A percentile compares a stretch with the other conserved stretches of the same genome.
phyloP scores from a whole-genome alignment of 2,888 invertebrate species.

The Melanostoma mellinum region DNA sequence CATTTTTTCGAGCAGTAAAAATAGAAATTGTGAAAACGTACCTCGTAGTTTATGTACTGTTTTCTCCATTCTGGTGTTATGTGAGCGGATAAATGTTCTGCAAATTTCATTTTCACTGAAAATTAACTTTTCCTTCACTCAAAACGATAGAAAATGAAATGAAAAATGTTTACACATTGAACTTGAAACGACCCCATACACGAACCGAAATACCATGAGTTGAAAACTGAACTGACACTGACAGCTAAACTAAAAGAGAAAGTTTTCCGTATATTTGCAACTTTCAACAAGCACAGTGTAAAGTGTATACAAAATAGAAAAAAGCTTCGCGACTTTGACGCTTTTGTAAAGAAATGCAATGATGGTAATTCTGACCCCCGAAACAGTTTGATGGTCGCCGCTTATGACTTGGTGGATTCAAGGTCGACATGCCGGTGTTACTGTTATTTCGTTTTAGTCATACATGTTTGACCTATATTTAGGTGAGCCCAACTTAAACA shows the following conservation, averaged over 20 bases:
- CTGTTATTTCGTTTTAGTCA: constrained; percentile 10
- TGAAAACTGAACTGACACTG: constrained; percentile 50
- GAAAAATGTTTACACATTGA: constrained; percentile 47
- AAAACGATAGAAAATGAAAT: constrained; percentile 58
- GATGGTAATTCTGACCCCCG: constrained; percentile 28
- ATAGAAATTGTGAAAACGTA: constrained; percentile 75
- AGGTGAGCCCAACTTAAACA: background rate
- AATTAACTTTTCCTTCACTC: constrained; percentile 12
- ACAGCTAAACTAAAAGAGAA: constrained; percentile 32
- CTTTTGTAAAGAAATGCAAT: background rate
- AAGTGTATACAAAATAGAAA: background rate
- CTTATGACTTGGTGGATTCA: constrained; percentile 45
- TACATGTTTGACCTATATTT: constrained; percentile 50
- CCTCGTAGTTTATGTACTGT: constrained; percentile 91
- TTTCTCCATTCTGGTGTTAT: constrained; percentile 97
- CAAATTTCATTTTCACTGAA: constrained; percentile 89
- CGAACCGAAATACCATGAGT: constrained; percentile 44
- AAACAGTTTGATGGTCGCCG: constrained; percentile 42
- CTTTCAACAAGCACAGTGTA: constrained; percentile 31
- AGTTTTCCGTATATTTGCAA: constrained; percentile 32
- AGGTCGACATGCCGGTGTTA: constrained; percentile 62
- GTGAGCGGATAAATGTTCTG: constrained; percentile 93
- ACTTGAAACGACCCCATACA: constrained; percentile 53
- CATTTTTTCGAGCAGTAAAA: constrained; percentile 20
- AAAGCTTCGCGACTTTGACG: no score